Base-by-base conservation (phyloP, 2,113 vertebrate species). In the Condylura cristata region DNA sequence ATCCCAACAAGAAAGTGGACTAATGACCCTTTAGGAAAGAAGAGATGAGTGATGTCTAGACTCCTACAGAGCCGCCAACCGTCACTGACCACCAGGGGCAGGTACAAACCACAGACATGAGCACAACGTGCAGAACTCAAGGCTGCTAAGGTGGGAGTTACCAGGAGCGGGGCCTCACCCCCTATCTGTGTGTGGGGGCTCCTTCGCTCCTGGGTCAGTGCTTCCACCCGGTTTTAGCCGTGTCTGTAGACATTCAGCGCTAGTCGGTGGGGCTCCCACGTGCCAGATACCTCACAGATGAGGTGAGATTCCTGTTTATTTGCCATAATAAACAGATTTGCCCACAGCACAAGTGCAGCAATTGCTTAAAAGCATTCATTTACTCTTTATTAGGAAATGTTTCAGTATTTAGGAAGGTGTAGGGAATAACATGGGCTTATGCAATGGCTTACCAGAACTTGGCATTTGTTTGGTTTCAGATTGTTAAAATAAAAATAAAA, bases 281-380 rank as follows among this genome's bases (percentile, higher is more conserved):
- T n/a, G n/a, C n/a, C n/a, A n/a, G n/a, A n/a, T n/a, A n/a, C n/a
- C n/a, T n/a, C n/a, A n/a, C 32, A 8, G 37, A 24, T 63, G 11
- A 63, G 11, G 9, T 56, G 46, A 39, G 72, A 53, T 66, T 82
- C 41, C 26, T 48, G 39, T 68, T 58, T 78, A 75, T 85, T 85
- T 39, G 48, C 51, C 20, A 75, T 48, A 91, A 48, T 11, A 74
- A 28, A 58, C 48, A 91, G 46, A 71, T 91, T 39, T 90, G 74
- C 48, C 58, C 48, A 22, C n/a, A 58, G 30, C 14, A 22, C 75
- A 46, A 81, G 65, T 80, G 85, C 68, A 68, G 60, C 34, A 8
- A n/a, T 37, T 66, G 46, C 46, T 56, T 61, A n/a, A 79, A 51
- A 65, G 7, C 37, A 66, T 30, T 22, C 24, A 48, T 48, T 46